These are phyloP conservation scores for Phymatocera aterrima DNA, from an alignment of 2,888 invertebrate species.

Conservation along the genomic window DNA sequence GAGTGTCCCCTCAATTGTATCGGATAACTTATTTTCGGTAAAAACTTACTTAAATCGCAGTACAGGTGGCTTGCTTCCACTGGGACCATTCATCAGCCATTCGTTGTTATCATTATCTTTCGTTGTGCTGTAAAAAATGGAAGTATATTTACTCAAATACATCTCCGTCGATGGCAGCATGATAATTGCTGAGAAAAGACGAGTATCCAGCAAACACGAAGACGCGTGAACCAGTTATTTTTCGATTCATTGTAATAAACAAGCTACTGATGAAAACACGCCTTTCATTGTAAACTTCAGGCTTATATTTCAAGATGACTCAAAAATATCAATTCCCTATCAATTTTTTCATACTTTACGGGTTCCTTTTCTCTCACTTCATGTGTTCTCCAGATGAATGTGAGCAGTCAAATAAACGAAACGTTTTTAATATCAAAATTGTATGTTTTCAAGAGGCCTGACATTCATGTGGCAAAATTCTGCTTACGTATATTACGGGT, in stretches of 20 bases:
- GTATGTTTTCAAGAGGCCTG: too few relatives aligned
- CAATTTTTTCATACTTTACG: neutral
- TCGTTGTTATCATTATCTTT: slow-evolving; percentile 66
- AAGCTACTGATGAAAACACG: neutral
- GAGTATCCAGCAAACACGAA: neutral
- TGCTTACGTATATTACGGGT: neutral
- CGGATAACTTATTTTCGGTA: neutral
- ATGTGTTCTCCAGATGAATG: too few relatives aligned
- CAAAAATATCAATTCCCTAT: neutral
- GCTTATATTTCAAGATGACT: neutral
- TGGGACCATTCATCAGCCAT: slow-evolving; percentile 68
- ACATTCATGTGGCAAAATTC: neutral
- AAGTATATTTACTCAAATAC: slow-evolving; percentile 19
- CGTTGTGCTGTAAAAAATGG: slow-evolving; percentile 62
- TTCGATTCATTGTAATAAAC: neutral
- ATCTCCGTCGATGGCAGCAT: neutral
- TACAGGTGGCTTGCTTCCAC: slow-evolving; percentile 66
- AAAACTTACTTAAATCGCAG: slow-evolving; percentile 70
- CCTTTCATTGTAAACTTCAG: neutral
- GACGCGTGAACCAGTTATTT: neutral
- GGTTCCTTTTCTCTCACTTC: too few relatives aligned
- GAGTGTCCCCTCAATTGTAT: too few relatives aligned
- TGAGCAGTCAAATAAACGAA: too few relatives aligned
- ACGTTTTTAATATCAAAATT: too few relatives aligned
- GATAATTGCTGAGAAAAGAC: neutral